Conservation (phyloP, 2,797 vertebrate genomes). For the Pseudochirops corinnae region DNA sequence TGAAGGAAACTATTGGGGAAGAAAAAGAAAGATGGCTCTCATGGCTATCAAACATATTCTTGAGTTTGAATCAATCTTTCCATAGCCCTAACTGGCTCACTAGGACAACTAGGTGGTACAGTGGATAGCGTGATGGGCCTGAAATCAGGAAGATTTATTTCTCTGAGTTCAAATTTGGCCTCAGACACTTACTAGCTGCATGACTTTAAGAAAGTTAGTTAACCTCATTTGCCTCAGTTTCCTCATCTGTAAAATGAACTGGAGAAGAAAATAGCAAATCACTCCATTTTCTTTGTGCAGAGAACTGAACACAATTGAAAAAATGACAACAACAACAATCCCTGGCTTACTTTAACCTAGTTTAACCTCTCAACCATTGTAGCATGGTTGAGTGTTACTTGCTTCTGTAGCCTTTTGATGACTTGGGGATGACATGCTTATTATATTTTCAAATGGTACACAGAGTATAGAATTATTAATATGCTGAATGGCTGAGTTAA, state of each 20-base stretch:
- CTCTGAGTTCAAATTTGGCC: too few species aligned
- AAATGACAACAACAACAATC: too few species aligned
- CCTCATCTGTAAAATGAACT: not conserved
- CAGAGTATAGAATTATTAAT: too few species aligned
- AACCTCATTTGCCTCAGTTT: conserved; percentile 30
- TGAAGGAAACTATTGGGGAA: not conserved
- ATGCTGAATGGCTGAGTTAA: not conserved
- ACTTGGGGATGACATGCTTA: not conserved
- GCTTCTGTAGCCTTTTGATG: not conserved
- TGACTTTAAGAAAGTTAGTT: not conserved
- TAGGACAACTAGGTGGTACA: too few species aligned
- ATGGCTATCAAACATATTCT: not conserved
- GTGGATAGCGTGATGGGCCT: too few species aligned
- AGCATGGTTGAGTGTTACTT: not conserved
- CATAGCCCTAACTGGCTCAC: not conserved
- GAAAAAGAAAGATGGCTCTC: not conserved
- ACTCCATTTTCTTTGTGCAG: too few species aligned
- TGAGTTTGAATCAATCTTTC: not conserved
- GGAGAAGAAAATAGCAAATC: too few species aligned
- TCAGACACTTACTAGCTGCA: not conserved
- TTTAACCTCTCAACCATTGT: not conserved
- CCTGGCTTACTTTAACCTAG: not conserved
- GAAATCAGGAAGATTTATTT: too few species aligned
- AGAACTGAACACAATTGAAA: too few species aligned
- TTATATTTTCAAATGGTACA: too few species aligned